phyloP scores from a whole-genome alignment of 92 coral and sea anemone genomes.

The Muricea muricata region DNA sequence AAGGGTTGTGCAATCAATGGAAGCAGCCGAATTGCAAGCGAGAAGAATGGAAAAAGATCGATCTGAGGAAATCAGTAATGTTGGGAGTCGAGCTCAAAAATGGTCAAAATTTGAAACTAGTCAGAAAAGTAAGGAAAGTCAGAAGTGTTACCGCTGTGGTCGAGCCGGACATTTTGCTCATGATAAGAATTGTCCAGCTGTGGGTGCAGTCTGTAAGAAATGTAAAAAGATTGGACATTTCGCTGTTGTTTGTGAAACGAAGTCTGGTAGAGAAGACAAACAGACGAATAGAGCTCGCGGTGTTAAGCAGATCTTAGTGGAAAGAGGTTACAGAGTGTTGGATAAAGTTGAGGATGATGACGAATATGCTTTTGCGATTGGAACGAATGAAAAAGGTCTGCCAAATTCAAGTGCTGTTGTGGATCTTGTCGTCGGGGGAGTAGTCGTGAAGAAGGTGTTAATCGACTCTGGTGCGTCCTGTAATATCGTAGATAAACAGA shows the following conservation, averaged over 20 bases:
- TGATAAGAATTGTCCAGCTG: neutral
- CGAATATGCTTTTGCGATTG: neutral
- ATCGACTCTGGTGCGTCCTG: constrained; percentile 75
- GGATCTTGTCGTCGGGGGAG: constrained; percentile 52
- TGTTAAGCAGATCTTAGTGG: neutral
- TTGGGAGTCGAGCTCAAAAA: neutral
- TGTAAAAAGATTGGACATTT: neutral
- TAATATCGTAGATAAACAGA: constrained; percentile 62
- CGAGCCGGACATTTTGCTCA: constrained; percentile 11
- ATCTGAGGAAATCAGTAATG: neutral
- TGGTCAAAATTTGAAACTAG: neutral
- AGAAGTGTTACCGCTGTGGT: constrained; percentile 27
- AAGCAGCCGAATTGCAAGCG: constrained; percentile 65
- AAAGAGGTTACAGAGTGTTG: neutral
- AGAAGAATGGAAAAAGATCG: constrained; percentile 25
- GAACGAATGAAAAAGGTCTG: no score
- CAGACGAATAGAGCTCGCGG: neutral
- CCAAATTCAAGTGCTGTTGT: constrained; percentile 29
- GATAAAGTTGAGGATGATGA: neutral
- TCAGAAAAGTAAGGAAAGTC: neutral
- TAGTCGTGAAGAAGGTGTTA: constrained; percentile 49
- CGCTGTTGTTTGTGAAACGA: neutral
- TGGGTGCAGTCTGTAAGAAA: neutral
- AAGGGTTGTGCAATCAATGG: constrained; percentile 53
- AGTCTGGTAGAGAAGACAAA: neutral